Evolutionary conservation across 2,113 vertebrate species (phyloP).

Genomic region (Oncorhynchus kisutch): DNA sequence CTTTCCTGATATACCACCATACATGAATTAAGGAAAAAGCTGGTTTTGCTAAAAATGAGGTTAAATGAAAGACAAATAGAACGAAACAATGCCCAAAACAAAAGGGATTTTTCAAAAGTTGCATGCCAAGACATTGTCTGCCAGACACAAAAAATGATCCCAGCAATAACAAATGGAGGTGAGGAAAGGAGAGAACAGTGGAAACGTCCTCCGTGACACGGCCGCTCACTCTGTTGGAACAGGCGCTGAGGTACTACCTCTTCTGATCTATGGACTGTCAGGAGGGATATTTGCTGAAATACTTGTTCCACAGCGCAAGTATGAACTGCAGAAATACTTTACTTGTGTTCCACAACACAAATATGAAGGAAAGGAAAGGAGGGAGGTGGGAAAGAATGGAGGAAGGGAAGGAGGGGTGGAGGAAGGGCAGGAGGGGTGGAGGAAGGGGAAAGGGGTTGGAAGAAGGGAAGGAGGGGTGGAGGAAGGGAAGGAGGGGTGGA

Average conservation of each 20-base stretch:
- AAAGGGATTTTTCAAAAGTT: slow-evolving; percentile 4
- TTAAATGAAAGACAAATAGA: background rate
- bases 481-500: too few species aligned
- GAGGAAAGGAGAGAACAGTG: slow-evolving; percentile 27
- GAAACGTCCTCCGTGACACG: slow-evolving; percentile 44
- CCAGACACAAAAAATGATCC: slow-evolving; percentile 31
- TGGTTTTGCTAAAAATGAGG: background rate
- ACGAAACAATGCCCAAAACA: background rate
- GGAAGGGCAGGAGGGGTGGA: too few species aligned
- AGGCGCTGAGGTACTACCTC: slow-evolving; percentile 16
- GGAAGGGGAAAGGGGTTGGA: too few species aligned
- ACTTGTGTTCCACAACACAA: slow-evolving; percentile 11
- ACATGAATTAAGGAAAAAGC: background rate
- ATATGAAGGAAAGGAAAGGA: too few species aligned
- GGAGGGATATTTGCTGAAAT: slow-evolving; percentile 46
- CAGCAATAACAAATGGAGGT: slow-evolving; percentile 57
- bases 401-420: too few species aligned
- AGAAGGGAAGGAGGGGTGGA: too few species aligned
- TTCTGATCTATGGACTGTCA: slow-evolving; percentile 68
- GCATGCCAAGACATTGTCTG: slow-evolving; percentile 31
- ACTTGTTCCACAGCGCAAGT: slow-evolving; percentile 54
- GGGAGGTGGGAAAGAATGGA: too few species aligned
- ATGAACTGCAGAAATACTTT: slow-evolving; percentile 59
- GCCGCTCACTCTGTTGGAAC: slow-evolving; percentile 55
- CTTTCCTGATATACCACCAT: background rate